Evolutionary conservation across 2,797 vertebrate genomes (phyloP), one percentile per base, ranked within the genome.

Genomic region (Lithobates sylvaticus): DNA sequence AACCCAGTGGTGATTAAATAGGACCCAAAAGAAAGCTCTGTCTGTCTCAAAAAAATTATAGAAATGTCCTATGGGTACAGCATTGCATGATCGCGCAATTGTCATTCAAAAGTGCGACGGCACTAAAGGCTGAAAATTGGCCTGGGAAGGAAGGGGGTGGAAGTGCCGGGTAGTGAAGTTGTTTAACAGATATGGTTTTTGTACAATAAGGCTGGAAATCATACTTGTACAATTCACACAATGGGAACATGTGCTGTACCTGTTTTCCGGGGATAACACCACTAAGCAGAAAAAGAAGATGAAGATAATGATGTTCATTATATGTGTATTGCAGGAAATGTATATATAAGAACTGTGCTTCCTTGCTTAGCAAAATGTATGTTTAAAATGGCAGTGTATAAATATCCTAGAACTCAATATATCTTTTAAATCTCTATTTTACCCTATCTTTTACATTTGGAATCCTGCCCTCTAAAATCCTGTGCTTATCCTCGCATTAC

Each of bases 391-490:
- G 2, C 54, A 61, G 54, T 8, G 6, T 61, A 23, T 61, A 29
- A 67, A 67, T 67, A 26, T 29, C 27, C 9, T 67, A 26, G 8
- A 26, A 29, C 65, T 67, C 10, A 10, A 67, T 13, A 67, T 65
- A 18, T 29, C 65, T 29, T 67, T 67, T 67, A 67, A 67, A 29
- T 26, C 27, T 67, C 26, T n/a, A 15, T 26, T 67, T 26, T 5
- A 29, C 65, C 65, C 65, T 61, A 61, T 61, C 54, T 61, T 67
- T 67, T 67, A 67, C 27, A 67, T 67, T 67, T 29, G 65, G 27
- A 26, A 67, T 67, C 26, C 65, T 26, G 65, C n/a, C 26, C 26
- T 67, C 65, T 29, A 27, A 26, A 67, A 67, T 67, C 65, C 65
- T 67, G 27, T 29, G 27, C n/a, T 67, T 67, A 67, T 67, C 65